Evolutionary conservation across 92 coral and sea anemone species (phyloP), one percentile per base, ranked within the genome.

Genomic region (Phenganax stokvisi): DNA sequence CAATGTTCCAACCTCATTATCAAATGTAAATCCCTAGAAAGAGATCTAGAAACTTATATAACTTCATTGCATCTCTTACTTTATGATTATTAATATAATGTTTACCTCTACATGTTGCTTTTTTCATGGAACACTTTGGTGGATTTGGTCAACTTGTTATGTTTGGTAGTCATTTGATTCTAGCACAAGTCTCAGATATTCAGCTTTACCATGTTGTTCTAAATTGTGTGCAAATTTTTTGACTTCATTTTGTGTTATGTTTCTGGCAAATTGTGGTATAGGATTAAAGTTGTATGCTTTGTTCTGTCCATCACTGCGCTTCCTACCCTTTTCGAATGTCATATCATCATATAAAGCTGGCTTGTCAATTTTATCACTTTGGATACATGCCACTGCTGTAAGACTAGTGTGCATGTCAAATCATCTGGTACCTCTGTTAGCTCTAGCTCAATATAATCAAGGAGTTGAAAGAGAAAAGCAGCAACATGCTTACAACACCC

Each of bases 241-340:
- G 25, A 69, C 29, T 6, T 69, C 16, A 8, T 69, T 51, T 69
- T 69, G 51, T 29, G 52, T 69, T 69, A 47, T 29, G 51, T 69
- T 16, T 69, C 74, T 69, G 51, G 74, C 74, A 69, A 69, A 69
- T 29, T 69, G 25, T 20, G 25, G 25, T 20, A 20, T 20, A 20
- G 25, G 25, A 20, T 20, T 20, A 20, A 20, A 20, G 25, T 20
- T 20, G 25, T 20, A 20, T 20, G 25, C 25, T 20, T 20, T 20
- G 25, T 20, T 20, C 25, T 29, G 12, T 63, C 83, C 56, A 80
- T 71, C 56, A 58, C 74, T 44, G 12, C 59, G 2, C 51, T 81
- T 81, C n/a, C 78, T 58, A 53, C 84, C 84, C 79, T 75, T 81
- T 66, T 81, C 84, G 31, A 81, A 81, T 62, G 53, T 56, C 12